Evolutionary conservation across 2,113 vertebrate species (phyloP).

Genomic region (Sinocyclocheilus maitianheensis): DNA sequence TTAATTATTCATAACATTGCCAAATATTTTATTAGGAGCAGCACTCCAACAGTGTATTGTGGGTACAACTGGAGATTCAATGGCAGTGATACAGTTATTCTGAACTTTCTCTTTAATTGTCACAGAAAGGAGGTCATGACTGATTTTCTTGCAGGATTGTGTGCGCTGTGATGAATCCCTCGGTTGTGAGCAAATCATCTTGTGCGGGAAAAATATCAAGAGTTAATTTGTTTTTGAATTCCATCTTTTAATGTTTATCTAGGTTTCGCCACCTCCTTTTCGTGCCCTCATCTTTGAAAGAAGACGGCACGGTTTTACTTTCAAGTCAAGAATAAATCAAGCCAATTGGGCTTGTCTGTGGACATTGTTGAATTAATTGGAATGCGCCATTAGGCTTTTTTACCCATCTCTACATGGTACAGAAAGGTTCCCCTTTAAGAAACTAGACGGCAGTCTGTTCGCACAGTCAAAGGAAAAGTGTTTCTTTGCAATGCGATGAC

Average conservation of each 20-base stretch:
- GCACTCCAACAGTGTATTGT: constrained; percentile 30
- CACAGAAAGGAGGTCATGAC: not conserved
- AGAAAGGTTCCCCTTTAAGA: constrained; percentile 53
- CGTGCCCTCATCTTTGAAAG: constrained; percentile 45
- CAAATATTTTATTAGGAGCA: constrained; percentile 76
- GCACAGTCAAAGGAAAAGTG: constrained; percentile 48
- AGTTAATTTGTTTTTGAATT: constrained; percentile 51
- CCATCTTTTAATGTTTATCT: constrained; percentile 62
- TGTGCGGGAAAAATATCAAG: constrained; percentile 45
- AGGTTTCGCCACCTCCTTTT: constrained; percentile 49
- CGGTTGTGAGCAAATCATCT: constrained; percentile 1
- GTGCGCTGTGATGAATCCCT: not conserved
- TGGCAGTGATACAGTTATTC: not conserved
- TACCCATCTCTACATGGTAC: constrained; percentile 61
- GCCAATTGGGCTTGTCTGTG: constrained; percentile 50
- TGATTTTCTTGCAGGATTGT: not conserved
- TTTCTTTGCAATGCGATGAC: constrained; percentile 45
- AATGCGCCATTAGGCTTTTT: constrained; percentile 50
- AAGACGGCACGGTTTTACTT: constrained; percentile 43
- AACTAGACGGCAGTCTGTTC: constrained; percentile 56
- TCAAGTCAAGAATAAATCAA: constrained; percentile 62
- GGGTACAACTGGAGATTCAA: constrained; percentile 10
- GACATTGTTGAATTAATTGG: constrained; percentile 60
- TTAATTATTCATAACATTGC: constrained; percentile 81
- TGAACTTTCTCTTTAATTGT: constrained; percentile 25